Evolutionary conservation across 2,888 invertebrate species (phyloP).

Genomic region (Eugnorisma glareosa): DNA sequence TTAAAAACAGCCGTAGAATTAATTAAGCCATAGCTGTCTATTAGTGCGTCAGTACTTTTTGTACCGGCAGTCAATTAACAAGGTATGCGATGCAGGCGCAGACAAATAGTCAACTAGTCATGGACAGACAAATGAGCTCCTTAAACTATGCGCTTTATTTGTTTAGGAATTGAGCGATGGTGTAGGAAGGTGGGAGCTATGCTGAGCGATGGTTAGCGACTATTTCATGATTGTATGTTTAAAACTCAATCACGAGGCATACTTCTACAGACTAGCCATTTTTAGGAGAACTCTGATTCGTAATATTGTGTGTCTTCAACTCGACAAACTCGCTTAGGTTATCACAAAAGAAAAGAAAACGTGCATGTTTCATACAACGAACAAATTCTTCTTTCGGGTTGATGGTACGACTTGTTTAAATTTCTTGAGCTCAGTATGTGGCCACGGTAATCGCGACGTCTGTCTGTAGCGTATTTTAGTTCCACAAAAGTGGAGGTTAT

Average conservation of each 20-base stretch:
- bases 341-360: background rate
- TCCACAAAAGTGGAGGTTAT: too few species aligned
- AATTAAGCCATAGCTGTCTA: conserved; percentile 58
- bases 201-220: background rate
- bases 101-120: conserved; percentile 57
- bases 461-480: too few species aligned
- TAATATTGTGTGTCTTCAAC: background rate
- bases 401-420: too few species aligned
- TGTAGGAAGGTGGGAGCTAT: conserved; percentile 17
- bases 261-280: too few species aligned
- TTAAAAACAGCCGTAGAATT: conserved; percentile 53
- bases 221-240: background rate
- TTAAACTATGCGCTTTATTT: conserved; percentile 66
- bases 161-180: conserved; percentile 38
- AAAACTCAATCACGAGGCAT: background rate
- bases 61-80: conserved; percentile 69
- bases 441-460: too few species aligned
- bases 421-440: too few species aligned
- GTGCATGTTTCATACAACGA: background rate
- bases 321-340: background rate
- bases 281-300: background rate
- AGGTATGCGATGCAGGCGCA: conserved; percentile 61
- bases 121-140: conserved; percentile 69
- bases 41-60: conserved; percentile 56
- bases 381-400: background rate